Conservation (phyloP, 1,140 invertebrate species). For the Zaprionus ornatus region DNA sequence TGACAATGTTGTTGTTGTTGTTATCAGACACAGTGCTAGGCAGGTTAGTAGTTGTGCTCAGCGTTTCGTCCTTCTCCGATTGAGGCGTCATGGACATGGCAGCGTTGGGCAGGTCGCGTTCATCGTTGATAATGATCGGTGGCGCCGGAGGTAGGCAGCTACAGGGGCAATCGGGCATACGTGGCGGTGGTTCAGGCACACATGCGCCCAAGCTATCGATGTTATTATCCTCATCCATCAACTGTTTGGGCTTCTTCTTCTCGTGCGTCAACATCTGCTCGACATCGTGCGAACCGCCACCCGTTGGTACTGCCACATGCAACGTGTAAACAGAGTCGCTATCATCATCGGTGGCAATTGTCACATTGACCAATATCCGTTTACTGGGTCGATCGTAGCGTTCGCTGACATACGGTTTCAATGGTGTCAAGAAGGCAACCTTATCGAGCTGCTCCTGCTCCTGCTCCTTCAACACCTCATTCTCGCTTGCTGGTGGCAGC, state of each 20-base stretch:
- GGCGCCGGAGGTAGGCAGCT: slow-evolving; percentile 48
- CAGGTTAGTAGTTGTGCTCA: slow-evolving; percentile 7
- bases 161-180: slow-evolving; percentile 81
- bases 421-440: slow-evolving; percentile 29
- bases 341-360: slow-evolving; percentile 79
- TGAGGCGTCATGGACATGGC: slow-evolving; percentile 18
- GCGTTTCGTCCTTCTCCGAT: slow-evolving; percentile 4
- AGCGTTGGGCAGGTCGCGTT: slow-evolving; percentile 49
- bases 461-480: slow-evolving; percentile 56
- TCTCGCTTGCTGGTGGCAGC: slow-evolving; percentile 42
- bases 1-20: slow-evolving; percentile 28
- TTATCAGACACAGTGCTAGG: slow-evolving; percentile 47
- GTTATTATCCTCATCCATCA: slow-evolving; percentile 22
- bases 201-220: slow-evolving; percentile 49
- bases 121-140: slow-evolving; percentile 15
- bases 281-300: slow-evolving; percentile 55
- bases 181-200: slow-evolving; percentile 76
- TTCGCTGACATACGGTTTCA: slow-evolving; percentile 74
- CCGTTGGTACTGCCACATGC: slow-evolving; percentile 77
- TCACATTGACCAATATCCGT: slow-evolving; percentile 78
- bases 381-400: slow-evolving; percentile 60
- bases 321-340: slow-evolving; percentile 78
- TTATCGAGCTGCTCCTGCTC: background rate
- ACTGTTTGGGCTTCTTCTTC: background rate
- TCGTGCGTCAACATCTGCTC: slow-evolving; percentile 75